Base-by-base conservation (phyloP, 2,888 invertebrate genomes). In the Drosophila planitibia region DNA sequence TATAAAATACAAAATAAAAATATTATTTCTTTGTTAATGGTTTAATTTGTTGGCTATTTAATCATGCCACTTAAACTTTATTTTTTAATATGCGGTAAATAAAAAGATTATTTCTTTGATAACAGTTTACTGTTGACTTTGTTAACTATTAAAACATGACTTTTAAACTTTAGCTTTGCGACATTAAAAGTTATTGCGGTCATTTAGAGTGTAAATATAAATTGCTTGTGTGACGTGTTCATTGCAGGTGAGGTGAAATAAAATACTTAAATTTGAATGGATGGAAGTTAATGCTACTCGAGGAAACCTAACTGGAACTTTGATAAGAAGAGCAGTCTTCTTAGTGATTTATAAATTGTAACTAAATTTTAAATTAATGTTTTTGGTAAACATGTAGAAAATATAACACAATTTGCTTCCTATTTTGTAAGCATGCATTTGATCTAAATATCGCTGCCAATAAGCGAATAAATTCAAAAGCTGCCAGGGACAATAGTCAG, bases 401-500 rank as follows among this genome's bases (percentile, higher is more conserved):
- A 4, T 37, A 37, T 7, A n/a, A 41, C 2, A 0, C 2, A 10
- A 41, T n/a, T 6, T 30, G 30, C 30, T 30, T 1, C 3, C 30
- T 1, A 30, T 32, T 32, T 32, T 32, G 19, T 19, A 2, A 9
- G 7, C 39, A 0, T 19, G 16, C 37, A 37, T 7, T 19, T 19
- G 7, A 12, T 41, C 1, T n/a, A 41, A n/a, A n/a, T 10, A n/a
- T n/a, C 10, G n/a, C 39, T 35, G 35, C 1, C 37, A 39, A 39
- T 39, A 19, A 41, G n/a, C n/a, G 10, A n/a, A n/a, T 4, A n/a
- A 2, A 9, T 3, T 19, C 9, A 10, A 44, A 12, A 14, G 6
- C 3, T 7, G 1, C 0, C 9, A 19, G 19, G 5, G 1, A 30
- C 19, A 51, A 10, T 9, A n/a, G 10, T 1, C 2, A 1, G n/a